Percentiles rank a stretch among this genome's conserved stretches.
These are phyloP conservation scores for Ailurus styani DNA, from an alignment of 2,113 vertebrate species.

Conservation along the genomic window DNA sequence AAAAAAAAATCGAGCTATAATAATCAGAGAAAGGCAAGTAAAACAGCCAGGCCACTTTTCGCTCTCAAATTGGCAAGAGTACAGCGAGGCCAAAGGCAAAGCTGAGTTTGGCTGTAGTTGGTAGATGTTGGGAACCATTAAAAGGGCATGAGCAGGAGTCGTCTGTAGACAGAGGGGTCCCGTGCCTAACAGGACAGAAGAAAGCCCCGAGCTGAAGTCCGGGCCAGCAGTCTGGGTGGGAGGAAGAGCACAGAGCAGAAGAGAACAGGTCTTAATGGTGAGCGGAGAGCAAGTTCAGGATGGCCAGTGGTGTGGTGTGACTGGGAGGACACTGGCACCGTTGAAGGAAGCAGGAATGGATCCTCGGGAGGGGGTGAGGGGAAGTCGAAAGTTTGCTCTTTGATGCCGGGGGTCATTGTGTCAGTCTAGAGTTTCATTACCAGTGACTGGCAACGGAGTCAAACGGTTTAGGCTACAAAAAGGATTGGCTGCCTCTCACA, in stretches of 20 bases:
- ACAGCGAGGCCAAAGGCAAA: background rate
- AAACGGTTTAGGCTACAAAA: background rate
- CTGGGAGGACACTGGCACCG: background rate
- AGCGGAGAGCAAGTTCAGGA: background rate
- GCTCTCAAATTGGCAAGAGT: background rate
- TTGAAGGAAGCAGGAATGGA: background rate
- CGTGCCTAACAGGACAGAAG: background rate
- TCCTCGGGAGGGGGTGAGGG: background rate
- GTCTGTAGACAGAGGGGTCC: background rate
- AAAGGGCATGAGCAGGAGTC: background rate
- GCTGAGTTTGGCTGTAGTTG: background rate
- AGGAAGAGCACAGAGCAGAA: background rate
- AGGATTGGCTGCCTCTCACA: background rate
- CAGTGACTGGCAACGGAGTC: background rate
- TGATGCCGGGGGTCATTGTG: background rate
- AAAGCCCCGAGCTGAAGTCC: background rate
- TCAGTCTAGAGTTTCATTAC: background rate
- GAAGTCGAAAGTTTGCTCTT: background rate
- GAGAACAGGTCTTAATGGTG: background rate
- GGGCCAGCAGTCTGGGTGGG: background rate
- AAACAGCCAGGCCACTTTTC: background rate
- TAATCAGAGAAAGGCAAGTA: background rate
- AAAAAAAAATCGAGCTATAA: background rate
- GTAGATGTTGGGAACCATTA: background rate
- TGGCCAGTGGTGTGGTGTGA: background rate